Conservation (phyloP, 2,113 vertebrate species). For the Piaya cayana region DNA sequence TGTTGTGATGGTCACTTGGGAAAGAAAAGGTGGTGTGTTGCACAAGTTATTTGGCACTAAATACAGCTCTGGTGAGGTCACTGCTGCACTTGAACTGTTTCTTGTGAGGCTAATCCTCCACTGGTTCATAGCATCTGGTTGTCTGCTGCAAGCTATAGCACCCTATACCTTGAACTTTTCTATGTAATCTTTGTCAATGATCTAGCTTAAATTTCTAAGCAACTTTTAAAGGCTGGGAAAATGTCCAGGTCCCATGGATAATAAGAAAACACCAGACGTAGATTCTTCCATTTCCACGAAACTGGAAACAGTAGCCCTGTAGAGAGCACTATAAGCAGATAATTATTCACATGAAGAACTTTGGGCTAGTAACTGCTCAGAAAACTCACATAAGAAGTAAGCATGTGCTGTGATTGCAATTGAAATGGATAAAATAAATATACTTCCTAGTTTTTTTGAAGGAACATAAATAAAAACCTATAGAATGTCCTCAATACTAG, state of each 20-base stretch:
- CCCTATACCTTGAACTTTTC: neutral
- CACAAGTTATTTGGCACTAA: fast-evolving
- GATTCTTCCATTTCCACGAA: neutral
- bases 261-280: neutral
- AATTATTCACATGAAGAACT: neutral
- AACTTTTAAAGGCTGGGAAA: neutral
- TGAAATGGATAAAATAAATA: neutral
- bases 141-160: neutral
- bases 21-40: neutral
- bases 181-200: neutral
- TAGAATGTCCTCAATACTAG: neutral
- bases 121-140: neutral
- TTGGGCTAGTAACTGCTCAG: neutral
- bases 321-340: neutral
- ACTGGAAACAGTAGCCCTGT: neutral
- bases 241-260: neutral
- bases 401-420: neutral
- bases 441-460: neutral
- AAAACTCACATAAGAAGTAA: neutral
- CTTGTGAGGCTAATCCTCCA: neutral
- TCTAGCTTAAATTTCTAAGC: neutral
- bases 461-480: neutral
- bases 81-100: neutral
- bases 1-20: neutral
- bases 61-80: neutral